Percentiles rank a stretch among this genome's conserved stretches.
These are phyloP conservation scores for Myotis pilosus DNA, from an alignment of 2,797 vertebrate genomes.

Conservation along the genomic window DNA sequence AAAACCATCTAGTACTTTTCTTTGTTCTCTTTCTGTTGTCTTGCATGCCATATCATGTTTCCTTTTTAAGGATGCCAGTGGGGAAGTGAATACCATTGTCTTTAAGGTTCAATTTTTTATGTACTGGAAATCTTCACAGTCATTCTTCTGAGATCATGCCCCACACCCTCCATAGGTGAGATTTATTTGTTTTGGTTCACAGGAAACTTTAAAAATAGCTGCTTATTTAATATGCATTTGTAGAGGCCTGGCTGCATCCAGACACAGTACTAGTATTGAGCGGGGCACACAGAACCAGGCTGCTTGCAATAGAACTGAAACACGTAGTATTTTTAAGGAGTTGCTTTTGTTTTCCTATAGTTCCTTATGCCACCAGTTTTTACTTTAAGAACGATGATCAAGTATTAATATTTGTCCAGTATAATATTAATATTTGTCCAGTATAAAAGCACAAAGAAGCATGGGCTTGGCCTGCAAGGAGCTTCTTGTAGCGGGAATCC, in stretches of 20 bases:
- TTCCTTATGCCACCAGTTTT: not conserved
- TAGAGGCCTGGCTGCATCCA: not conserved
- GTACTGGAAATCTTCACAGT: slow-evolving; percentile 43
- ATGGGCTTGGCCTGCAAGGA: not conserved
- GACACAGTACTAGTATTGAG: not conserved
- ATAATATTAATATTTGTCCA: not conserved
- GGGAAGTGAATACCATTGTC: slow-evolving; percentile 49
- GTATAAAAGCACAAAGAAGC: not conserved
- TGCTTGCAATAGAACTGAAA: not conserved
- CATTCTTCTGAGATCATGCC: slow-evolving; percentile 63
- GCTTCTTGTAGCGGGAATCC: not conserved
- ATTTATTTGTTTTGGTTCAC: not conserved
- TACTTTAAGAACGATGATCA: not conserved
- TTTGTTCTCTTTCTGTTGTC: not conserved
- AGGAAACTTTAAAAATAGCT: not conserved
- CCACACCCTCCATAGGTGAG: slow-evolving; percentile 41
- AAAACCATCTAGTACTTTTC: not conserved
- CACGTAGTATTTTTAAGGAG: not conserved
- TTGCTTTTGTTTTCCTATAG: not conserved
- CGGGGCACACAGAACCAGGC: not conserved
- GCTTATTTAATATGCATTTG: not conserved
- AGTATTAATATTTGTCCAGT: not conserved
- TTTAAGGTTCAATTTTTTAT: slow-evolving; percentile 62
- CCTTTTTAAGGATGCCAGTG: slow-evolving; percentile 55
- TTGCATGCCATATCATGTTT: not conserved